phyloP scores from a whole-genome alignment of 2,113 vertebrate species.

The Clarias gariepinus region DNA sequence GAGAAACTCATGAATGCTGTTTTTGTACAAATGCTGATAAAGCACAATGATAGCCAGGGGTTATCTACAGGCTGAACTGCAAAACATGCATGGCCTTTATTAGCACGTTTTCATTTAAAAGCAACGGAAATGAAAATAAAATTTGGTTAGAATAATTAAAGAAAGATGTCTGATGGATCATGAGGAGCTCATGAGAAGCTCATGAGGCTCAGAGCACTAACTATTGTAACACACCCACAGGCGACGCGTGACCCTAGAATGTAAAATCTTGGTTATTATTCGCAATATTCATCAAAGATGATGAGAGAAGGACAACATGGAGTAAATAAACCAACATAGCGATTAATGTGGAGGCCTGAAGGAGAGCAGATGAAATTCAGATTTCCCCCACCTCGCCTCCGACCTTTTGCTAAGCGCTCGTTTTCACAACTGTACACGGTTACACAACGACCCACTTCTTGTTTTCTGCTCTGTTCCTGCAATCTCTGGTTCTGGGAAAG shows the following conservation, averaged over 20 bases:
- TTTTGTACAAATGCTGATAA: neutral
- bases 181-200: neutral
- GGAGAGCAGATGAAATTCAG: neutral
- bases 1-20: neutral
- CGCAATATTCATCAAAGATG: neutral
- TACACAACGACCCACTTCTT: conserved; percentile 44
- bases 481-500: conserved; percentile 39
- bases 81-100: neutral
- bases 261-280: neutral
- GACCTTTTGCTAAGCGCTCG: conserved; percentile 20
- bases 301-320: neutral
- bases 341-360: neutral
- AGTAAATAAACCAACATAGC: neutral
- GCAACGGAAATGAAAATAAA: neutral
- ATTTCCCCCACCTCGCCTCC: neutral
- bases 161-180: neutral
- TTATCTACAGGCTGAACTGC: neutral
- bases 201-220: neutral
- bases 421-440: conserved; percentile 29
- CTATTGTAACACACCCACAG: neutral
- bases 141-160: neutral
- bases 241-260: neutral
- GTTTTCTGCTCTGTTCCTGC: conserved; percentile 21
- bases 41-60: neutral
- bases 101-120: neutral